These are phyloP conservation scores for Temnothorax ravouxi DNA, from an alignment of 2,888 invertebrate genomes.

Conservation along the genomic window DNA sequence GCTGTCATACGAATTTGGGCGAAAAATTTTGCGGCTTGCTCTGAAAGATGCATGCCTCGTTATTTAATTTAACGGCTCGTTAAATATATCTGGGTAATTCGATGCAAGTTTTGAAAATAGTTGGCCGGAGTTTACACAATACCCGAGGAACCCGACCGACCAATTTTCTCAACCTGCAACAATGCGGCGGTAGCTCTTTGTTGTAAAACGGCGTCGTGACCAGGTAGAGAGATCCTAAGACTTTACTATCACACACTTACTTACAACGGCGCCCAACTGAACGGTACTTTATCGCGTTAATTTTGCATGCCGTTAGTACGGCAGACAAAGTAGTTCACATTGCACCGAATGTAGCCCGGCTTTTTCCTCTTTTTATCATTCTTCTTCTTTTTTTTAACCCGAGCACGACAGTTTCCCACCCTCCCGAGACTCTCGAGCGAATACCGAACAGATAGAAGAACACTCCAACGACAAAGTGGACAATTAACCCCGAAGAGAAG, in stretches of 20 bases:
- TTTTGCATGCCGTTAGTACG: conserved; percentile 42
- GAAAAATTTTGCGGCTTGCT: not conserved
- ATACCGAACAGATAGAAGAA: conserved; percentile 55
- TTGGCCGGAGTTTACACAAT: conserved; percentile 22
- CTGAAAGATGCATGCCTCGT: not conserved
- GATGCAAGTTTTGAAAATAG: conserved; percentile 31
- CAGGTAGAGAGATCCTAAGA: conserved; percentile 23
- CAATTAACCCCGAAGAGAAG: conserved; percentile 75
- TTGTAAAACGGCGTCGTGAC: conserved; percentile 28
- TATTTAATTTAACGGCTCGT: conserved; percentile 28
- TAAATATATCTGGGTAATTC: not conserved
- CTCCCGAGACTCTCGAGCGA: conserved; percentile 30
- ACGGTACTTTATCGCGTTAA: conserved; percentile 51
- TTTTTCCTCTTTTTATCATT: conserved; percentile 15
- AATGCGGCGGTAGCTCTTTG: conserved; percentile 46
- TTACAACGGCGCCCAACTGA: conserved; percentile 8
- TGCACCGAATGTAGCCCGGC: not conserved
- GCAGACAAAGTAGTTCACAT: conserved; percentile 16
- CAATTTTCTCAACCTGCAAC: conserved; percentile 49
- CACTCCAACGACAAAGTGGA: conserved; percentile 74
- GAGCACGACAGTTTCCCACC: conserved; percentile 51
- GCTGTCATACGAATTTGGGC: not conserved
- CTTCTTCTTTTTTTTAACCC: conserved; percentile 1
- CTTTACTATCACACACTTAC: conserved; percentile 29
- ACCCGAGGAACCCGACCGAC: conserved; percentile 12